Evolutionary conservation across 2,888 invertebrate species (phyloP), one percentile per base, ranked within the genome.

Genomic region (Gibbula magus): DNA sequence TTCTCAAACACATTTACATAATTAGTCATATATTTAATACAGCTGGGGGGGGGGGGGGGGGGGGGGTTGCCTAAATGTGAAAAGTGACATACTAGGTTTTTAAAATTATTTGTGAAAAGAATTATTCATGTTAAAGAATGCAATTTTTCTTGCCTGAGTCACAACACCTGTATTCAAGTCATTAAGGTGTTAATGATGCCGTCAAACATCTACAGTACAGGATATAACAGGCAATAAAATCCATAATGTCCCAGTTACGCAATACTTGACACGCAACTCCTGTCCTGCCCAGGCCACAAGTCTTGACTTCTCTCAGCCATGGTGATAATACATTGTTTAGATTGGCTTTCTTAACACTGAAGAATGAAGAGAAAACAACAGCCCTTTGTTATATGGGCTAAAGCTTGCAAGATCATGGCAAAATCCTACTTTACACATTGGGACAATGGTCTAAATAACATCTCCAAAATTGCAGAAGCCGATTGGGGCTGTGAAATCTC

Each of bases 341-440:
- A 29, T 61, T 61, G 61, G 61, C 29, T 61, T 61, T 61, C 56
- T n/a, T 61, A 25, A 25, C 61, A 61, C 16, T 29, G 25, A 25
- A 61, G 61, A 61, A 25, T 61, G 61, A 61, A 61, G 29, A 29
- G 61, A 61, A 61, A 61, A 61, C 61, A 61, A n/a, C n/a, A n/a
- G 61, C 29, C 61, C 29, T 25, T 61, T 61, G 25, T 61, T 18
- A 61, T 25, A 61, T 25, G 25, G 61, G 13, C 61, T 61, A 29
- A 29, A 29, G 29, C 29, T 61, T 8, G 61, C 61, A 61, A 29
- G 61, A 25, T 13, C 29, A 61, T 25, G 25, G 29, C 25, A 61
- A 61, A 61, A 61, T 61, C 29, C 61, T n/a, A 13, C 25, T 61
- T 61, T 61, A 22, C 25, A 61, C 61, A 61, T 29, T 61, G 18